Evolutionary conservation across 1,140 invertebrate species (phyloP), one percentile per base, ranked within the genome.

Genomic region (Oreohelix idahoensis): DNA sequence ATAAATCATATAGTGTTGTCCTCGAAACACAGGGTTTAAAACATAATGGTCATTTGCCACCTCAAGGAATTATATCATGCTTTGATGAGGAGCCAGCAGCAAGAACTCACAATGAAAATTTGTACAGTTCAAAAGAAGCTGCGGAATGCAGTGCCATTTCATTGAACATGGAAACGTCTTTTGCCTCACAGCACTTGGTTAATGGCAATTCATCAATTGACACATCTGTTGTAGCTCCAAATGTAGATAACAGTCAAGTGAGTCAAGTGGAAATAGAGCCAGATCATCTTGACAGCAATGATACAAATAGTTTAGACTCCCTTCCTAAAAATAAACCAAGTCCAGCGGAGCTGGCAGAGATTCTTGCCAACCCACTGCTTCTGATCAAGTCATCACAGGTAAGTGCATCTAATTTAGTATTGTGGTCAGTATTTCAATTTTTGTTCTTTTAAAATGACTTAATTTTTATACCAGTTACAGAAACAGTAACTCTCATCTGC

Each of bases 311-410:
- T 17, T 32, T 13, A 66, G 29, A 66, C 51, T 35, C 5, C 2
- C 11, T 42, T 29, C 20, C 75, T 38, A 77, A 45, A 42, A 51
- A 10, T 36, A 79, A 76, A 35, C 58, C 77, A 39, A 51, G 49
- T 49, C 20, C 35, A 39, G 4, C 17, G 4, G 53, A 79, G 23
- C 36, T 79, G 8, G 51, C 63, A 39, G 77, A 79, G 29, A 38
- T 79, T 63, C 45, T 79, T 35, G 77, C 77, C 32, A 79, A 79
- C 36, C 77, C 77, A 32, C 39, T 69, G 39, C 58, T 79, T n/a
- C 58, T 79, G 53, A 69, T 79, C 17, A 79, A 79, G 42, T 38
- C 2, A 38, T 35, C 77, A 23, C 77, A 79, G 36, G 77, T 79
- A 79, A 66, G 51, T 63, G 15, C 23, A n/a, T 66, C n/a, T n/a